Conservation (phyloP, 2,113 vertebrate genomes). For the Tringa solitaria region DNA sequence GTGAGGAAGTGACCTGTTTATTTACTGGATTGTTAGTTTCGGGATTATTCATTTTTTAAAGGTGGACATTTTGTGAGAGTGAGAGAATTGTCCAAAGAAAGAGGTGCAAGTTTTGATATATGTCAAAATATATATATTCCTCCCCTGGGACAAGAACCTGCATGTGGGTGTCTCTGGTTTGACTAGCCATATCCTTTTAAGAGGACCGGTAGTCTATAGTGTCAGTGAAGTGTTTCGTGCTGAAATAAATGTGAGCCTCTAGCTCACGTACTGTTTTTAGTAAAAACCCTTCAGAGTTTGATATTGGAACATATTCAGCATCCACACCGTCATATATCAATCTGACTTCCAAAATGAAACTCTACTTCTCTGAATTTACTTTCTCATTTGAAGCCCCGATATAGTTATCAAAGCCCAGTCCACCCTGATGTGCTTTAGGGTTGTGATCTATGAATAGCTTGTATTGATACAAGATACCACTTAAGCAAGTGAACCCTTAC, state of each 20-base stretch:
- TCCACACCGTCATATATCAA: not conserved
- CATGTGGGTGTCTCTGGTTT: not conserved
- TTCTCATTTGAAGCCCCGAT: not conserved
- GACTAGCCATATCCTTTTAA: not conserved
- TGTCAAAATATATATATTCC: not conserved
- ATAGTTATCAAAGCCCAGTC: not conserved
- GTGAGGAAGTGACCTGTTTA: not conserved
- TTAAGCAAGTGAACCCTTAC: accelerated
- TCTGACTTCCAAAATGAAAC: not conserved
- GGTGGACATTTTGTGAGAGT: not conserved
- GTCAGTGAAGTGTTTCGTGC: not conserved
- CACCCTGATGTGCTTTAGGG: not conserved
- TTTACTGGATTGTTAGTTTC: not conserved
- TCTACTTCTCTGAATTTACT: not conserved
- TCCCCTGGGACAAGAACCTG: not conserved
- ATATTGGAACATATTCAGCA: not conserved
- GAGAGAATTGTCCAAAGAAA: not conserved
- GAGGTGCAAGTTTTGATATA: not conserved
- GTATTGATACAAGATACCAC: not conserved
- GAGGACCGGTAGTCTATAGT: not conserved
- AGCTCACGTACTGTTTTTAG: not conserved
- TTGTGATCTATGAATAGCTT: not conserved
- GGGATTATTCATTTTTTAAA: not conserved
- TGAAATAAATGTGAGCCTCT: not conserved
- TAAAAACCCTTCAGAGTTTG: not conserved